Conservation (phyloP, 1,140 invertebrate species). For the Nasonia vitripennis region DNA sequence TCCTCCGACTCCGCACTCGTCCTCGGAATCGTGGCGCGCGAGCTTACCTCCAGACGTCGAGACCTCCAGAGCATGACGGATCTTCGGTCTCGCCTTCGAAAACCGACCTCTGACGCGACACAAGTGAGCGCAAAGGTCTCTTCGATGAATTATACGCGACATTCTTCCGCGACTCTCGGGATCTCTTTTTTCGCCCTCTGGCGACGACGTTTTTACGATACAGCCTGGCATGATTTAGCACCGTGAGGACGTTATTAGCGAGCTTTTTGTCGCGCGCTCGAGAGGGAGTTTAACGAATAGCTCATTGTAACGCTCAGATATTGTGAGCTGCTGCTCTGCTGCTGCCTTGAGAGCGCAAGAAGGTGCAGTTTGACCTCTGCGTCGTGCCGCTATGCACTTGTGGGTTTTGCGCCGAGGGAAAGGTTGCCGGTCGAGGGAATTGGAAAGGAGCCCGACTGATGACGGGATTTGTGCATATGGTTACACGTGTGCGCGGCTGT, state of each 20-base stretch:
- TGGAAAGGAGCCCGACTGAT: constrained; percentile 1
- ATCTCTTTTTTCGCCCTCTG: neutral
- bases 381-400: neutral
- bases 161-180: neutral
- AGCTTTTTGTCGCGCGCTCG: neutral
- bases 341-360: neutral
- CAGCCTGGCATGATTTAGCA: neutral
- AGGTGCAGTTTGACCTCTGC: constrained; percentile 14
- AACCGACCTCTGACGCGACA: neutral
- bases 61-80: neutral
- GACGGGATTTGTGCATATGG: neutral
- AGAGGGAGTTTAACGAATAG: neutral
- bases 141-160: neutral
- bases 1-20: neutral
- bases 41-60: neutral
- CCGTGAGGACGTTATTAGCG: constrained; percentile 2
- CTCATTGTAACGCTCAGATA: neutral
- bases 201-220: neutral
- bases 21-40: constrained; percentile 6
- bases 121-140: neutral
- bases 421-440: neutral
- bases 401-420: neutral
- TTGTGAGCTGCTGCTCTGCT: neutral
- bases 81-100: neutral
- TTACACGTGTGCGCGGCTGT: neutral